phyloP scores from a whole-genome alignment of 2,113 vertebrate genomes.

The Irena cyanogastra region DNA sequence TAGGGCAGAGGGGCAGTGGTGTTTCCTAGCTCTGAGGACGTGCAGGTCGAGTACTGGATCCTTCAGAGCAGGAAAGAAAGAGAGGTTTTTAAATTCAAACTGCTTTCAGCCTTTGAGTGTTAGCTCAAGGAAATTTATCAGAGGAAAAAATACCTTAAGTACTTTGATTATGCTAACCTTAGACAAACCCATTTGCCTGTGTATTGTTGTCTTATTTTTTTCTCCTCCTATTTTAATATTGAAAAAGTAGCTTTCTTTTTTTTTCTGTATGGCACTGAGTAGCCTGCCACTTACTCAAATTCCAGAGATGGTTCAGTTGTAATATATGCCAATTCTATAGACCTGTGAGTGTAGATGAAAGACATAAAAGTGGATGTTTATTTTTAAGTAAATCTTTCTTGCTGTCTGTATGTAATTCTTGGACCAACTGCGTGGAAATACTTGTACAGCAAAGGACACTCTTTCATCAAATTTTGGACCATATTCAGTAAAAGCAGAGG shows the following conservation, averaged over 20 bases:
- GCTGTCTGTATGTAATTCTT: neutral
- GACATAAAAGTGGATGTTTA: neutral
- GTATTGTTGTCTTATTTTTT: neutral
- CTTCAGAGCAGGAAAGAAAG: neutral
- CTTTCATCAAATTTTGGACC: neutral
- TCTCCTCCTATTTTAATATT: neutral
- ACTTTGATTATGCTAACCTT: neutral
- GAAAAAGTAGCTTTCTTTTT: neutral
- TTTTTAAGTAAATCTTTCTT: neutral
- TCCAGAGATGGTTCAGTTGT: neutral
- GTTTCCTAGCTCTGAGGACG: neutral
- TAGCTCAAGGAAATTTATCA: neutral
- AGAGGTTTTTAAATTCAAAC: neutral
- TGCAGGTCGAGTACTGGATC: neutral
- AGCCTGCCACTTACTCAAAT: neutral
- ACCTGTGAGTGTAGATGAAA: neutral
- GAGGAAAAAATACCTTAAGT: neutral
- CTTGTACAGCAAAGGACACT: neutral
- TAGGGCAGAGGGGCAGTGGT: accelerated
- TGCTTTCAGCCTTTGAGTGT: neutral
- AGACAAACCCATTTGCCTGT: neutral
- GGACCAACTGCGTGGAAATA: neutral
- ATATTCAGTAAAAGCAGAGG: neutral
- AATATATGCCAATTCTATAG: neutral
- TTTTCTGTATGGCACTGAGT: neutral